phyloP scores from a whole-genome alignment of 2,888 invertebrate genomes.

The Cerastis rubricosa region DNA sequence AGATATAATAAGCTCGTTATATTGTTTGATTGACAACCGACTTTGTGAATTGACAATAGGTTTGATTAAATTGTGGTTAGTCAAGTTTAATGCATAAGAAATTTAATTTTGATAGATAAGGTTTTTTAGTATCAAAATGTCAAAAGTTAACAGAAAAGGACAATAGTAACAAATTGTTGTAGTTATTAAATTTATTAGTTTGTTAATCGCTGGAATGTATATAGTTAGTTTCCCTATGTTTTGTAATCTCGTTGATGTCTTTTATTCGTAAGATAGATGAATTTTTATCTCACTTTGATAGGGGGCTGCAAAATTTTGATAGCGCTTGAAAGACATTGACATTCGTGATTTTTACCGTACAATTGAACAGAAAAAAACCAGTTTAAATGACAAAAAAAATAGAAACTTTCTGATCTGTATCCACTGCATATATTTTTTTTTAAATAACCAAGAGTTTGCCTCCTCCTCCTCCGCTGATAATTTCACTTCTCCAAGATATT shows the following conservation, averaged over 20 bases:
- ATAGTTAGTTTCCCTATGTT: no score
- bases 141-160: not conserved
- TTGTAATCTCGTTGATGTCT: conserved; percentile 49
- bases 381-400: not conserved
- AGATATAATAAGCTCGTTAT: conserved; percentile 38
- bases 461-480: no score
- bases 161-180: no score
- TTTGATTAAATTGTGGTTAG: conserved; percentile 45
- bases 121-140: not conserved
- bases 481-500: not conserved
- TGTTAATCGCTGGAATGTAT: no score
- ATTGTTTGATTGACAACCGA: conserved; percentile 52
- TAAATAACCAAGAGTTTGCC: not conserved
- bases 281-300: conserved; percentile 14
- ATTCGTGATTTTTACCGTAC: not conserved
- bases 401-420: no score
- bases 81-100: conserved; percentile 3
- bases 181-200: no score
- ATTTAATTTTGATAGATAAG: not conserved
- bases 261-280: conserved; percentile 30
- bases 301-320: not conserved
- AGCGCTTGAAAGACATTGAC: not conserved
- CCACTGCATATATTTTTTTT: not conserved
- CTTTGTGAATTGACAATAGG: conserved; percentile 27
- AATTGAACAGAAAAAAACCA: not conserved